Evolutionary conservation across 1,140 invertebrate species (phyloP).

Genomic region (Yoshiicerus persimilis): DNA sequence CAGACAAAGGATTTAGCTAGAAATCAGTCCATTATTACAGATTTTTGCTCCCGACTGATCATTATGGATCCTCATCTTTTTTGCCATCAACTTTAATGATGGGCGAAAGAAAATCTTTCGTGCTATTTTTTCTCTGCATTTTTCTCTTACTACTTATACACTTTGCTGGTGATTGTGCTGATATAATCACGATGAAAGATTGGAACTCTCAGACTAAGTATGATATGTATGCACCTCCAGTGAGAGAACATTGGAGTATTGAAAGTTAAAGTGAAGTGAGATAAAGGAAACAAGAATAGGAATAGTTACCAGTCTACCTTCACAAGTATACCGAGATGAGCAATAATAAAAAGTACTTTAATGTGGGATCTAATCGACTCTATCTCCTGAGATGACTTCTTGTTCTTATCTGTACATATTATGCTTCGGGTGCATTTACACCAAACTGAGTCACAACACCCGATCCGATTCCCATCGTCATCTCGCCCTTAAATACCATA

Average conservation of each 20-base stretch:
- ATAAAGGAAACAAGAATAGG: not conserved
- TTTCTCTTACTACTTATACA: conserved; percentile 23
- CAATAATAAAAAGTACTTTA: not conserved
- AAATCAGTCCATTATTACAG: conserved; percentile 43
- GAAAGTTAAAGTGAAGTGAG: not conserved
- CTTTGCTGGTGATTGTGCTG: conserved; percentile 25
- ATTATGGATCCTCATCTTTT: conserved; percentile 41
- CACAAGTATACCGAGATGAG: not conserved
- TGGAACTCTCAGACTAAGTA: not conserved
- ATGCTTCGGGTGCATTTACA: not conserved
- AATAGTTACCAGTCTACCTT: not conserved
- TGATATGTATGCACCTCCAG: not conserved
- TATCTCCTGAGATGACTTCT: not conserved
- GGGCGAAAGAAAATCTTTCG: conserved; percentile 33
- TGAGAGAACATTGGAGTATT: not conserved
- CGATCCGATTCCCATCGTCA: not conserved
- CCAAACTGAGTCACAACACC: not conserved
- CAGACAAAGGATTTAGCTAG: conserved; percentile 2
- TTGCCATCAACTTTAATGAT: conserved; percentile 44
- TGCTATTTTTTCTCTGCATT: conserved; percentile 39
- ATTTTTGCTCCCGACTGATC: conserved; percentile 40
- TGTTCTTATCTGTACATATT: not conserved
- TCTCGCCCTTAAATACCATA: not conserved
- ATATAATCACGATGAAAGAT: conserved; percentile 32
- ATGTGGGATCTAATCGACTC: not conserved